Conservation (phyloP, 2,888 invertebrate species). For the Tenthredo distinguenda region DNA sequence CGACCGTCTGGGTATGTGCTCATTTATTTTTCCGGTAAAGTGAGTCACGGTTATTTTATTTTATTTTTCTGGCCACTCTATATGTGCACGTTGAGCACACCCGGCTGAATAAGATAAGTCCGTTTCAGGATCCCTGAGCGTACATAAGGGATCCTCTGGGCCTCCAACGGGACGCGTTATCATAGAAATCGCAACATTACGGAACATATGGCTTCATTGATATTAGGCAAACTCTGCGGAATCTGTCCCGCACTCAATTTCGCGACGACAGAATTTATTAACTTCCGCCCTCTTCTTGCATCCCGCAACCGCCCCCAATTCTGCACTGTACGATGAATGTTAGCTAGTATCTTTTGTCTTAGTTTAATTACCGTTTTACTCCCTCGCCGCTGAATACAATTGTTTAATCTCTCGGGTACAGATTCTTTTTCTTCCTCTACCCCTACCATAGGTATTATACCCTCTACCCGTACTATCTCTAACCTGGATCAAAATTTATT, state of each 20-base stretch:
- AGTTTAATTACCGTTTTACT: conserved; percentile 45
- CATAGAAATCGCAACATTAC: conserved; percentile 69
- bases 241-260: conserved; percentile 50
- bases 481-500: conserved; percentile 26
- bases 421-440: conserved; percentile 48
- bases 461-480: background rate
- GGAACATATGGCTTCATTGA: conserved; percentile 62
- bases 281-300: conserved; percentile 23
- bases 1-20: background rate
- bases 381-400: conserved; percentile 43
- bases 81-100: conserved; percentile 40
- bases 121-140: conserved; percentile 52
- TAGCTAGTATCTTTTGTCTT: conserved; percentile 24
- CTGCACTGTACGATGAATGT: conserved; percentile 35
- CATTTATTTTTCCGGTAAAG: background rate
- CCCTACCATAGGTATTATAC: conserved; percentile 2
- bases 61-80: conserved; percentile 30
- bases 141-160: conserved; percentile 26
- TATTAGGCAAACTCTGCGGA: conserved; percentile 49
- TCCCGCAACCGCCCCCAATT: background rate
- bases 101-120: conserved; percentile 50
- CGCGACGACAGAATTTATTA: conserved; percentile 41
- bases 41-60: conserved; percentile 9
- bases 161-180: conserved; percentile 60
- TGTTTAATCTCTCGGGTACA: conserved; percentile 41